Evolutionary conservation across 2,113 vertebrate genomes (phyloP), one percentile per base, ranked within the genome.

Genomic region (Eptatretus burgeri): DNA sequence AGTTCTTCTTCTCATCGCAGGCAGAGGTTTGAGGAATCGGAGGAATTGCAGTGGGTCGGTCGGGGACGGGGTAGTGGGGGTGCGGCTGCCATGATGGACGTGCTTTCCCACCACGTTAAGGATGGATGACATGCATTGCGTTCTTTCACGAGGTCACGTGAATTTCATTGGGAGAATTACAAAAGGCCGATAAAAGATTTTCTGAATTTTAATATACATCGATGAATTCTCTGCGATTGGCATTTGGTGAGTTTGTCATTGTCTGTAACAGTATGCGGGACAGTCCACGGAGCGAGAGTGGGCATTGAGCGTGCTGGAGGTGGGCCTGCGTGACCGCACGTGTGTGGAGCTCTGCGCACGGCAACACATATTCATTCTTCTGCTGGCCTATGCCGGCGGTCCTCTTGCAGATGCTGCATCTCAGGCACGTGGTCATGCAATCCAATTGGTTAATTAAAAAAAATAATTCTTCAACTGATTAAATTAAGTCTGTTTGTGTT

Each of bases 1-100:
- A 60, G 56, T 60, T 60, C 56, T 60, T 60, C 56, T 60, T 60
- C 56, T 17, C n/a, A n/a, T 20, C n/a, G 11, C n/a, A 60, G n/a
- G 56, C 19, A 19, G 56, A 60, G 56, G 56, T 60, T 9, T n/a
- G 56, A 17, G 20, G 20, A 56, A 8, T 14, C 52, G 18, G 14
- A 9, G 14, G 52, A 60, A 20, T 60, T 60, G 56, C 56, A n/a
- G n/a, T 9, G 56, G n/a, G n/a, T 60, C 56, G 56, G 56, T 9
- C 11, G 56, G 20, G n/a, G n/a, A 17, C 13, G 56, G 10, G 12
- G 56, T 9, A 20, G 20, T 60, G n/a, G 56, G n/a, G 20, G 20
- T 20, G n/a, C 1, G n/a, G n/a, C 11, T 17, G 20, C 7, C 27
- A 41, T 41, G 27, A 41, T 41, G 27, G 27, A 41, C 3, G 27